Conservation (phyloP, 2,113 vertebrate species). For the Solea senegalensis region DNA sequence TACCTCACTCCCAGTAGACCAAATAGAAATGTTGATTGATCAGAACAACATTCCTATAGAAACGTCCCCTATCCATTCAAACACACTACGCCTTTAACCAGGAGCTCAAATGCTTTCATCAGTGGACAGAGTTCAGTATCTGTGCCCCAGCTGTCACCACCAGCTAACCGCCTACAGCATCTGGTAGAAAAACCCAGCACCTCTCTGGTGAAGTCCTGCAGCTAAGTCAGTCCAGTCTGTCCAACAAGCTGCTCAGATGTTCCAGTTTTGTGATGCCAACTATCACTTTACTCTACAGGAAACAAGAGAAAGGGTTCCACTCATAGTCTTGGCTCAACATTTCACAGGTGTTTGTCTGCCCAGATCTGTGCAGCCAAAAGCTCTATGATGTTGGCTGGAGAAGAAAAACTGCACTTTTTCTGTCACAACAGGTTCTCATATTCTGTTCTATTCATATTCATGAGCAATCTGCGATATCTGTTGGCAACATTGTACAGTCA, state of each 20-base stretch:
- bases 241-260: constrained; percentile 20
- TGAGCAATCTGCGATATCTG: too few species aligned
- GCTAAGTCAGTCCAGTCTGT: constrained; percentile 32
- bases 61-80: not conserved
- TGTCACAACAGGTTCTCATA: constrained; percentile 2
- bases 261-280: constrained; percentile 11
- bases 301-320: not conserved
- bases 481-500: too few species aligned
- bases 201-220: constrained; percentile 17
- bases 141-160: constrained; percentile 8
- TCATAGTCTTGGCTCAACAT: constrained; percentile 16
- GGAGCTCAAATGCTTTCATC: not conserved
- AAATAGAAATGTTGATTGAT: not conserved
- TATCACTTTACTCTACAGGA: constrained; percentile 8
- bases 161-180: constrained; percentile 5
- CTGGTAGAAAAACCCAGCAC: constrained; percentile 9
- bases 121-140: not conserved
- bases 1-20: not conserved
- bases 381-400: constrained; percentile 16
- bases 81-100: not conserved
- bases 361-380: constrained; percentile 21
- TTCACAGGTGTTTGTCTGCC: constrained; percentile 21
- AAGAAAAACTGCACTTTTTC: constrained; percentile 2
- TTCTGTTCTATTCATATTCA: not conserved
- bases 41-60: not conserved